Percentiles rank a stretch among this genome's conserved stretches.
These are phyloP conservation scores for Dromius quadrimaculatus DNA, from an alignment of 2,888 invertebrate species.

Conservation along the genomic window DNA sequence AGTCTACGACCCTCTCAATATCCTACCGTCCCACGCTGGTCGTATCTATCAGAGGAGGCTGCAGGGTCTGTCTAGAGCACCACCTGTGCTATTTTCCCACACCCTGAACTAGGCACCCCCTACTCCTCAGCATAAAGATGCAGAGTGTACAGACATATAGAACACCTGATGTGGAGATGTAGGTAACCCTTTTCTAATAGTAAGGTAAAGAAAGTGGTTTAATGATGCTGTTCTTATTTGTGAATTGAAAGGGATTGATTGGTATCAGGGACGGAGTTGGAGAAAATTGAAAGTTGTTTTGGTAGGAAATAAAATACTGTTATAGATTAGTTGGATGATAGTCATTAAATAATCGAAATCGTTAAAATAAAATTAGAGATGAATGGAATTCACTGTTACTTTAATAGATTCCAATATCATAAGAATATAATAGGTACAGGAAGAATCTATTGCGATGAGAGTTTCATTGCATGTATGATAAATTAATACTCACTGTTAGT, in stretches of 20 bases:
- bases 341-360: too few relatives aligned
- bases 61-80: neutral
- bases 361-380: too few relatives aligned
- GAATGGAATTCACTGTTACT: too few relatives aligned
- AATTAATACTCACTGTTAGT: too few relatives aligned
- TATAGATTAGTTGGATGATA: too few relatives aligned
- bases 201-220: neutral
- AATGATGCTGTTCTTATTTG: neutral
- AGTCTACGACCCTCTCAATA: neutral
- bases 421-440: too few relatives aligned
- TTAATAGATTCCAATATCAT: too few relatives aligned
- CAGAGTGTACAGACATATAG: neutral
- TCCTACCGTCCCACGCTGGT: constrained; percentile 24
- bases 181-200: constrained; percentile 10
- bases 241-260: neutral
- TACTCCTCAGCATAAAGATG: neutral
- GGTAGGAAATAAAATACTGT: too few relatives aligned
- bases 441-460: too few relatives aligned
- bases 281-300: too few relatives aligned
- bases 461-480: too few relatives aligned
- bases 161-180: constrained; percentile 9
- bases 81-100: constrained; percentile 43
- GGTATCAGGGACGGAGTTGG: too few relatives aligned
- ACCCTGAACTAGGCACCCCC: constrained; percentile 8
- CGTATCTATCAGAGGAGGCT: neutral